Conservation (phyloP, 2,888 invertebrate genomes). For the Pyrrhopygopsis socrates region DNA sequence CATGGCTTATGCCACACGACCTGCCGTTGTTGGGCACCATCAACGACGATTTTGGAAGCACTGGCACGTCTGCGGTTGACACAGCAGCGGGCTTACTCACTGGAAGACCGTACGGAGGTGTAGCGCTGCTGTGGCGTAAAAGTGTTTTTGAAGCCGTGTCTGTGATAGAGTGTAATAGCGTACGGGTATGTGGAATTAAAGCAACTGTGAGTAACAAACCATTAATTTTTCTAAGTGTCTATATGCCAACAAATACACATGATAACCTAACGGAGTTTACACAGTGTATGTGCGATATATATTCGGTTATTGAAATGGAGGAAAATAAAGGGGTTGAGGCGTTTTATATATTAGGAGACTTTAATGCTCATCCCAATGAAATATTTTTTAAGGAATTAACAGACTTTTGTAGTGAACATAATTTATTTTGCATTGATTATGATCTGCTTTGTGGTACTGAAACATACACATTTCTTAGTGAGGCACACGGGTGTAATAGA, state of each 20-base stretch:
- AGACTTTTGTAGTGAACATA: background rate
- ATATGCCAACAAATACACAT: background rate
- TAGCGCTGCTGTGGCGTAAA: too few relatives aligned
- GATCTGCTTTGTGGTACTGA: background rate
- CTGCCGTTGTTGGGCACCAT: slow-evolving; percentile 10
- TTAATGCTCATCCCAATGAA: slow-evolving; percentile 12
- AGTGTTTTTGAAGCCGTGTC: background rate
- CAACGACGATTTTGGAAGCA: slow-evolving; percentile 7
- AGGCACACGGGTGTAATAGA: slow-evolving; percentile 31
- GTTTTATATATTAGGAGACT: slow-evolving; percentile 19
- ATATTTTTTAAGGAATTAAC: background rate
- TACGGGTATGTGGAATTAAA: background rate
- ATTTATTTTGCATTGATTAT: too few relatives aligned
- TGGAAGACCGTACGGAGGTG: background rate
- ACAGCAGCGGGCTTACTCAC: background rate
- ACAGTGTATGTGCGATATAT: slow-evolving; percentile 36
- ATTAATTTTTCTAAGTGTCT: background rate
- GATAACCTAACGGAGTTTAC: background rate
- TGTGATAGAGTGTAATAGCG: background rate
- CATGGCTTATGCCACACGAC: slow-evolving; percentile 25
- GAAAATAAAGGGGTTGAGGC: slow-evolving; percentile 22
- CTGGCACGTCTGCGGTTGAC: slow-evolving; percentile 1
- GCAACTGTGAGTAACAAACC: background rate
- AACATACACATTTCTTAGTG: background rate
- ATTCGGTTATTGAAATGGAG: slow-evolving; percentile 11